Evolutionary conservation across 2,797 vertebrate species (phyloP).

Genomic region (Cottoperca gobio): DNA sequence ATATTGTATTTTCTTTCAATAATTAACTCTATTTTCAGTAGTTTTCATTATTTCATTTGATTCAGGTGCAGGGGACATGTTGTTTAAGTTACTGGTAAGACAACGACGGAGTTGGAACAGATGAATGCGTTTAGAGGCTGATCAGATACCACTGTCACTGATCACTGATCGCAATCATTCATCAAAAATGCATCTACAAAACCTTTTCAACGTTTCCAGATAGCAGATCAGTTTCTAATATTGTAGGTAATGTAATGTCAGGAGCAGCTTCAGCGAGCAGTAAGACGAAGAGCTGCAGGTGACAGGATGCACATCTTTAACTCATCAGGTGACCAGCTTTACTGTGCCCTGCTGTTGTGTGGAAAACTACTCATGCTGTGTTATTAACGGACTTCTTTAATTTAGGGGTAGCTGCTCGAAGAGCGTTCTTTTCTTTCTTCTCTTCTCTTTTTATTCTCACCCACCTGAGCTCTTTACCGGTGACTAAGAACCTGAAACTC

Average conservation of each 20-base stretch:
- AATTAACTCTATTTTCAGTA: background rate
- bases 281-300: background rate
- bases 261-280: background rate
- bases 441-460: conserved; percentile 9
- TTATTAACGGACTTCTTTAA: background rate
- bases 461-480: conserved; percentile 25
- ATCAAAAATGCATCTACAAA: background rate
- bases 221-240: background rate
- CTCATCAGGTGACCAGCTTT: background rate
- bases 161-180: background rate
- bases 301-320: background rate
- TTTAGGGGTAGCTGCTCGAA: background rate
- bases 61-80: too few relatives aligned
- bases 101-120: background rate
- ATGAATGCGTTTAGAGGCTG: too few relatives aligned
- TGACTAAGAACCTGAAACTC: conserved; percentile 50
- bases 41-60: background rate
- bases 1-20: background rate
- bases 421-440: background rate
- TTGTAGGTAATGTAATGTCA: too few relatives aligned
- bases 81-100: background rate
- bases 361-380: background rate
- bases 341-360: background rate
- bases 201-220: background rate
- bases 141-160: background rate